A percentile compares a stretch with the other conserved stretches of the same genome.
These are phyloP conservation scores for Semotilus atromaculatus DNA, from an alignment of 2,797 vertebrate species.

Conservation along the genomic window DNA sequence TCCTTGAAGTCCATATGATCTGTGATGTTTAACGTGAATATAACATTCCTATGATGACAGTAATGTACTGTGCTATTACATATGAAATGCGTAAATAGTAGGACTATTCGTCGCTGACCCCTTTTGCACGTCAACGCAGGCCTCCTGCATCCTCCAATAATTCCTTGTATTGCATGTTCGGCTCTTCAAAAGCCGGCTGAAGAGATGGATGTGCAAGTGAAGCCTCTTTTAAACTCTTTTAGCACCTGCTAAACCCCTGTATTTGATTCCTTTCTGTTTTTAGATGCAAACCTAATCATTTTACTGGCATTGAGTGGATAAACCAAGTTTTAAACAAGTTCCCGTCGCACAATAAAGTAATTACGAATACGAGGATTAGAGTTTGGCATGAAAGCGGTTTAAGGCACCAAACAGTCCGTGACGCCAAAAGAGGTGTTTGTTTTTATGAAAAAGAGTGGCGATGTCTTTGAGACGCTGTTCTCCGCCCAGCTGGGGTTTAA, in stretches of 20 bases:
- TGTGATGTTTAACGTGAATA: constrained; percentile 75
- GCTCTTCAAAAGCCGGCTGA: constrained; percentile 44
- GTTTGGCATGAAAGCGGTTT: constrained; percentile 71
- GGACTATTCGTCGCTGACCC: constrained; percentile 72
- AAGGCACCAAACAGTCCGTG: constrained; percentile 72
- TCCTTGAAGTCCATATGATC: constrained; percentile 67
- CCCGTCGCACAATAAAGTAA: constrained; percentile 22
- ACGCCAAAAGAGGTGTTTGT: constrained; percentile 59
- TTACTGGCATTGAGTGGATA: constrained; percentile 64
- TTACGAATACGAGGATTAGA: constrained; percentile 53
- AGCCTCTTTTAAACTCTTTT: constrained; percentile 69
- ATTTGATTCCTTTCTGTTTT: background rate
- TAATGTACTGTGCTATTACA: constrained; percentile 99
- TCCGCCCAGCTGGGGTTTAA: constrained; percentile 31
- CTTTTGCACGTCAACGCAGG: background rate
- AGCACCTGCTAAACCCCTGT: constrained; percentile 11
- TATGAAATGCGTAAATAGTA: constrained; percentile 81
- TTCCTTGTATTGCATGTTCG: constrained; percentile 51
- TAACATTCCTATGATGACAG: constrained; percentile 91
- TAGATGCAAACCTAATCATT: constrained; percentile 38
- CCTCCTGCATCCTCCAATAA: constrained; percentile 34
- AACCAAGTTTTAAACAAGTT: constrained; percentile 47
- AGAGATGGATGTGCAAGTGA: constrained; percentile 61
- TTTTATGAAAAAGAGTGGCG: constrained; percentile 35
- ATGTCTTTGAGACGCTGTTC: constrained; percentile 43